Base-by-base conservation (phyloP, 2,113 vertebrate species). In the Petrocephalus zakoni region DNA sequence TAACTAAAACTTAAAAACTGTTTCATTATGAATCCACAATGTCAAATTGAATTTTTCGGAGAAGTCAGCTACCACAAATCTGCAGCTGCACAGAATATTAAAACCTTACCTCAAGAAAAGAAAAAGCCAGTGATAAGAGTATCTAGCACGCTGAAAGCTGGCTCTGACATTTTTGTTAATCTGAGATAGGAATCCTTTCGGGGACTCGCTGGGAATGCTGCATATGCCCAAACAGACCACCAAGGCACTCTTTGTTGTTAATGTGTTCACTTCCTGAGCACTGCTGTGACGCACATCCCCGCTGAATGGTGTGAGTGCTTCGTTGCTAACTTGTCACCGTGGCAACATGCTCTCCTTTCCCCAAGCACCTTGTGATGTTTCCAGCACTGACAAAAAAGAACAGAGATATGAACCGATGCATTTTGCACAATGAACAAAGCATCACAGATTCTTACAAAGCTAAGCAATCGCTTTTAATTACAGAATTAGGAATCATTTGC, bases 381-480 rank as follows among this genome's bases (percentile, higher is more conserved):
- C n/a, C 58, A 75, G 72, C 11, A 78, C 55, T 61, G 51, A 86
- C 29, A n/a, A 55, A 75, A 87, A 87, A 68, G 61, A 89, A 37
- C 68, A 89, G 84, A 84, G 84, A 85, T 86, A 58, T 55, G 84
- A 86, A 42, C 25, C 21, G n/a, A 89, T 86, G 22, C 47, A 52
- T 83, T 86, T 89, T 10, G 49, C 84, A 34, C 46, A 78, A 86
- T 86, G 53, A 84, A 51, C 47, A 72, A 53, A 49, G 47, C 2
- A 22, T 83, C 21, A 46, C 37, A 83, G 7, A 86, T 89, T 64
- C 51, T 86, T 53, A 55, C 88, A 52, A 83, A 68, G n/a, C 58
- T 53, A 13, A 75, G 9, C 9, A 47, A 34, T 56, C 37, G 42
- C 10, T n/a, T 58, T 25, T 64, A 88, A 85, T 29, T 47, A 83